Evolutionary conservation across 2,888 invertebrate genomes (phyloP), one percentile per base, ranked within the genome.

Genomic region (Synergus itoensis): DNA sequence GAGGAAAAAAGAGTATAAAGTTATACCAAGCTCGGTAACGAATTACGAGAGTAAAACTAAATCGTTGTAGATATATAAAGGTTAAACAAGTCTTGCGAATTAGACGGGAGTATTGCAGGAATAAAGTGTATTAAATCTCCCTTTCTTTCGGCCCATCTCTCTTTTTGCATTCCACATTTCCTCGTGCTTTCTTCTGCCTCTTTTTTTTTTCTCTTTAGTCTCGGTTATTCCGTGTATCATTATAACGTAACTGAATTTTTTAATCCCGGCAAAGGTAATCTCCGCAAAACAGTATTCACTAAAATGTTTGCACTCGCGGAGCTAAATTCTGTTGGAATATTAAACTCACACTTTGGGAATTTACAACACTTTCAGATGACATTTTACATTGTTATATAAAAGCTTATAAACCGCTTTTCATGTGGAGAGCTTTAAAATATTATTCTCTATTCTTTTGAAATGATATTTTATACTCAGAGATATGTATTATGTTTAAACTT

Each of bases 311-410:
- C 28, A 64, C 8, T 28, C 16, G 16, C 36, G 16, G 16, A 64
- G 64, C 14, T 36, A 64, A 64, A 64, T 64, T 43, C 67, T 45
- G 7, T 43, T 67, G 43, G 43, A 67, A 67, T 67, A 67, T 67
- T 21, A 43, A 43, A 45, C 21, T 43, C 18, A 12, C n/a, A 12
- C n/a, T 43, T 18, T 43, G 1, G 12, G 16, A 43, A 65, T 65
- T 65, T 48, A 12, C 16, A 11, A 43, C 11, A 43, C 43, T 43
- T 43, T 43, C 11, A 43, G 43, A 43, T 5, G 43, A 43, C 11
- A 43, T 11, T 43, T 43, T 43, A 11, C 43, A 43, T 43, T 43
- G 43, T 43, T 43, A 43, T 43, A 43, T 5, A 36, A 36, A 36
- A 36, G 36, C 36, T 36, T 36, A 36, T 36, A 36, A 43, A 1